Percentiles rank a stretch among this genome's conserved stretches.
phyloP scores from a whole-genome alignment of 2,797 vertebrate species.

The Phalloptychus januarius region DNA sequence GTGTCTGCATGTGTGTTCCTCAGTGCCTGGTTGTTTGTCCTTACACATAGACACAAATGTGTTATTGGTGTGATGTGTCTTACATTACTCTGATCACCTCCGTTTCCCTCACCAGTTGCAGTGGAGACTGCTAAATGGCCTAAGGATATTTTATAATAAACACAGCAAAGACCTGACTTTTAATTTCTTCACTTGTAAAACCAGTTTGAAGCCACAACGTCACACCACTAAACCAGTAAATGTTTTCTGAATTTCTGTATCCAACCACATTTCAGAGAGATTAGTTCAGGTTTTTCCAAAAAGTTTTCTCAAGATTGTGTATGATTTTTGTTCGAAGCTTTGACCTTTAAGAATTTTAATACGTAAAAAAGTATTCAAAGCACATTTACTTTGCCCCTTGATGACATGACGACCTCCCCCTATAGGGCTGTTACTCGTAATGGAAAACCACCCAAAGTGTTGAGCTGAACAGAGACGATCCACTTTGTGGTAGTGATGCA shows the following conservation, averaged over 20 bases:
- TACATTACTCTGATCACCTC: slow-evolving; percentile 44
- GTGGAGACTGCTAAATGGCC: background rate
- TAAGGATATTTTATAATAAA: background rate
- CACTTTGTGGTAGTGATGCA: background rate
- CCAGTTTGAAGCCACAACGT: background rate
- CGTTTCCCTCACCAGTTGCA: slow-evolving; percentile 2
- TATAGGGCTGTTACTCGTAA: too few species aligned
- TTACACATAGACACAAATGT: slow-evolving; percentile 26
- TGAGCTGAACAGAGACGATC: too few species aligned
- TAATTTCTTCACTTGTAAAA: background rate
- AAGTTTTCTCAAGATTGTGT: background rate
- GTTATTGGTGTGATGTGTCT: slow-evolving; percentile 17
- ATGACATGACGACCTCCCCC: background rate
- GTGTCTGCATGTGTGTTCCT: slow-evolving; percentile 19
- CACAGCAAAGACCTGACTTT: background rate
- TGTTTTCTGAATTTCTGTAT: background rate
- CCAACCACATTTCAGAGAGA: background rate
- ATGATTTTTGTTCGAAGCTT: background rate
- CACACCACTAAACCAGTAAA: background rate
- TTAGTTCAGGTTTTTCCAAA: background rate
- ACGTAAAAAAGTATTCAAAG: background rate
- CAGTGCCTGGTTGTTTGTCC: slow-evolving; percentile 34
- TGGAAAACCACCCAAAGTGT: too few species aligned
- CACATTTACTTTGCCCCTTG: background rate
- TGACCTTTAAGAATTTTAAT: background rate